Evolutionary conservation across 2,888 invertebrate species (phyloP), one percentile per base, ranked within the genome.

Genomic region (Diarsia brunnea): DNA sequence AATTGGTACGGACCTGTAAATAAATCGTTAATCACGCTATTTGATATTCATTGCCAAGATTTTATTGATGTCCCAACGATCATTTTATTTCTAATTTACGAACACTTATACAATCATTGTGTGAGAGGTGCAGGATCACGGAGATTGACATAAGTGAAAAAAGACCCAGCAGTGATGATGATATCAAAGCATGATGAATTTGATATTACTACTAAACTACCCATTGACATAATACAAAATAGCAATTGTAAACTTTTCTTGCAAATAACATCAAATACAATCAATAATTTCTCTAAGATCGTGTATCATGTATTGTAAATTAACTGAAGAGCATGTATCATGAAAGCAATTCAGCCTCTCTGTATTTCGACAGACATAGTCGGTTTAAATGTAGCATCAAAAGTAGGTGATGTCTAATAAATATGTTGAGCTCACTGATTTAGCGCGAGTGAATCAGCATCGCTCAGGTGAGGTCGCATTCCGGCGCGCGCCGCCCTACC

Each of bases 391-490:
- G 89, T 89, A 87, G 88, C 89, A 89, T 89, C 87, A 87, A 86
- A 91, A 88, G 89, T 90, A 89, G 90, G 90, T 90, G 92, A 92
- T 91, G 92, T 92, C 89, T 92, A 91, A 93, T 92, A 92, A 92
- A 92, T 91, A 94, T 92, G 94, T 94, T 91, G 94, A 94, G 94
- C 93, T 89, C 87, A 94, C 95, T 95, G 93, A 95, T 95, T 94
- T 96, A 96, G 96, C 92, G 84, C 92, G 92, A 91, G 94, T 96
- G 96, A 96, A 94, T 96, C 96, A 96, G 94, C 91, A 91, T 91
- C 85, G 91, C 91, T 93, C 96, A 96, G 96, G 96, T 96, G 96
- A 96, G 96, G 95, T 95, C 96, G 95, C 92, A 96, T 96, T 95
- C 96, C 96, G 91, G 83, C 90, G 93, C 93, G 91, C 89, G 90